Percentiles rank a stretch among this genome's conserved stretches.
phyloP scores from a whole-genome alignment of 2,113 vertebrate species.

The Gadus chalcogrammus region DNA sequence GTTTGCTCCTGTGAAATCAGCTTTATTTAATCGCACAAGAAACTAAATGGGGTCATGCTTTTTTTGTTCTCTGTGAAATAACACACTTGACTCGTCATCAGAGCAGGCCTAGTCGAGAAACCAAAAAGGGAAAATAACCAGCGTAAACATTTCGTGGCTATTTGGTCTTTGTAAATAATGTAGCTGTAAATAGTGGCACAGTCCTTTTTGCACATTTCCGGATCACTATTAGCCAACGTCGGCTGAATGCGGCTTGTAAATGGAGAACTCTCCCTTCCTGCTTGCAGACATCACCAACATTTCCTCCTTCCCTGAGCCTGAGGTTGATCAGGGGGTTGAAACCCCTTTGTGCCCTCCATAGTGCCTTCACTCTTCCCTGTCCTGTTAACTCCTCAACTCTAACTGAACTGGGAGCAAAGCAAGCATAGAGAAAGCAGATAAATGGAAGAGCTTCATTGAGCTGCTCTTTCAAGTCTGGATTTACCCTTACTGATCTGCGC shows the following conservation, averaged over 20 bases:
- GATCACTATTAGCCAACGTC: too few species aligned
- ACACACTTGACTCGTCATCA: constrained; percentile 18
- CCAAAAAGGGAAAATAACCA: constrained; percentile 6
- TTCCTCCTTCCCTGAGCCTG: background rate
- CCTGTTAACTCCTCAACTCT: constrained; percentile 62
- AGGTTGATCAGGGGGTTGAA: constrained; percentile 19
- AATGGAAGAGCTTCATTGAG: constrained; percentile 60
- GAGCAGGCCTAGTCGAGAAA: constrained; percentile 5
- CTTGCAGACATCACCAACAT: background rate
- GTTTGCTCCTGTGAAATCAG: constrained; percentile 64
- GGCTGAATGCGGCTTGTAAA: too few species aligned
- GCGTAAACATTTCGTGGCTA: background rate
- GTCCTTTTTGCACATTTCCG: too few species aligned
- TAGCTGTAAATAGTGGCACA: too few species aligned
- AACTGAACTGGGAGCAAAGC: constrained; percentile 49
- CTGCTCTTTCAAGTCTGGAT: constrained; percentile 74
- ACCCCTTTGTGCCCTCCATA: background rate
- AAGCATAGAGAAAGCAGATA: constrained; percentile 26
- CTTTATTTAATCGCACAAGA: constrained; percentile 67
- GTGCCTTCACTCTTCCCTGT: constrained; percentile 30
- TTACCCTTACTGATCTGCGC: constrained; percentile 63
- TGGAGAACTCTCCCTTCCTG: too few species aligned
- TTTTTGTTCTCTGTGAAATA: constrained; percentile 41
- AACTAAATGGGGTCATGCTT: constrained; percentile 57
- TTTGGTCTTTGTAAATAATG: too few species aligned